Base-by-base conservation (phyloP, 2,113 vertebrate species). In the Empidonax traillii region DNA sequence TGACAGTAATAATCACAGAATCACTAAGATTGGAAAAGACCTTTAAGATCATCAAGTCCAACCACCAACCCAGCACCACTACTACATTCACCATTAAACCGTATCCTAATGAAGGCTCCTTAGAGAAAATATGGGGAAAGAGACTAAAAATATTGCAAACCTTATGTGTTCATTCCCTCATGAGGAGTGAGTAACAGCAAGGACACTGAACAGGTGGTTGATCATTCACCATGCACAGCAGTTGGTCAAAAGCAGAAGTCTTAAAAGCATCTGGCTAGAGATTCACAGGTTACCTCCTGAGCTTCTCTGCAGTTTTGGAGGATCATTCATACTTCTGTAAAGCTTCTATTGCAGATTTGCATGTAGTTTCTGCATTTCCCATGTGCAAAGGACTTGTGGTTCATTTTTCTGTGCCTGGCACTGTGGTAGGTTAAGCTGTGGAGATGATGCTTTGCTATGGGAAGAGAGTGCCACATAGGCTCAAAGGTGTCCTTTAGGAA, bases 121-220 rank as follows among this genome's bases (percentile, higher is more conserved):
- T 11, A 21, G 23, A 41, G 43, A 66, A 12, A 56, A 41, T 82
- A 56, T 21, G 14, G 19, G 6, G 20, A 4, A 37, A 87, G 85
- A 81, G 5, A 37, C 59, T 49, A 44, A 53, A 75, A 80, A n/a
- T 72, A 21, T 31, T 35, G 18, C 37, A 55, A 44, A 18, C n/a
- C 28, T 67, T 16, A 28, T 84, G 24, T 71, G 15, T 52, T 52
- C 24, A 9, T 74, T 83, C 18, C 12, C 6, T 69, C 37, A 35
- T 5, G 14, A 24, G 21, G 6, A 9, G 3, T 75, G 41, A 15
- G 23, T n/a, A 56, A 43, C 14, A 62, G 5, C 0, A 1, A 61
- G 22, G 30, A 46, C 9, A 12, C 56, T 71, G 44, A 20, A 31
- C 23, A 27, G 14, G 7, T 62, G 14, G 6, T 87, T 67, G 31